Evolutionary conservation across 2,888 invertebrate species (phyloP).

Genomic region (Drosophila quinaria): DNA sequence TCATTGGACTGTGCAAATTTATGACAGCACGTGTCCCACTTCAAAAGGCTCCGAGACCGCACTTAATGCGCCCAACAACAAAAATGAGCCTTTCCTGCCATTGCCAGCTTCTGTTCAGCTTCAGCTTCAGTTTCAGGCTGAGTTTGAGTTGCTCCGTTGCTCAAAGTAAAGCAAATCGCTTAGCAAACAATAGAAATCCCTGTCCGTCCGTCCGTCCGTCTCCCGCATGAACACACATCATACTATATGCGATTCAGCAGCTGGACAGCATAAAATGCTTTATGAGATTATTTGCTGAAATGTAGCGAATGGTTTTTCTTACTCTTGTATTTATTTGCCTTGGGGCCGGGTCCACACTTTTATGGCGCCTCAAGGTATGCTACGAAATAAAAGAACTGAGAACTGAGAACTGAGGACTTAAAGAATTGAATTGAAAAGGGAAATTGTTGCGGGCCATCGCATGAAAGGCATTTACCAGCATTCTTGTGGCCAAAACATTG

Average conservation of each 20-base stretch:
- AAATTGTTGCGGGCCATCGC: constrained; percentile 44
- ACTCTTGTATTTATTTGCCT: constrained; percentile 81
- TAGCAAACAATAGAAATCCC: constrained; percentile 73
- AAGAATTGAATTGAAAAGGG: constrained; percentile 35
- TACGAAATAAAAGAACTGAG: constrained; percentile 25
- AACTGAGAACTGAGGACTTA: constrained; percentile 8
- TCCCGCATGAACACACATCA: constrained; percentile 54
- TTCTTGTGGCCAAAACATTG: constrained; percentile 75
- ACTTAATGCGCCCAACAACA: constrained; percentile 61
- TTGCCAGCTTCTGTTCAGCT: constrained; percentile 19
- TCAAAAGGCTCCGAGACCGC: constrained; percentile 66
- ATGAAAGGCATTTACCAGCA: constrained; percentile 65
- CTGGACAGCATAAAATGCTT: constrained; percentile 76
- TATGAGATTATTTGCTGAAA: constrained; percentile 82
- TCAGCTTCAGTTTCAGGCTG: constrained; percentile 1
- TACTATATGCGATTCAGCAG: constrained; percentile 70
- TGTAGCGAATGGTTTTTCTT: constrained; percentile 73
- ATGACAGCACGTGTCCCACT: constrained; percentile 70
- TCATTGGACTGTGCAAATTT: constrained; percentile 61
- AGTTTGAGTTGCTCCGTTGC: constrained; percentile 13
- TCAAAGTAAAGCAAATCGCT: constrained; percentile 66
- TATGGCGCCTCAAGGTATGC: constrained; percentile 73
- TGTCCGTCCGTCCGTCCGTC: constrained; percentile 2
- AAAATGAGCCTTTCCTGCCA: constrained; percentile 18
- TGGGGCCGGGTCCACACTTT: constrained; percentile 49